Evolutionary conservation across 2,888 invertebrate genomes (phyloP).

Genomic region (Drosophila percnosoma): DNA sequence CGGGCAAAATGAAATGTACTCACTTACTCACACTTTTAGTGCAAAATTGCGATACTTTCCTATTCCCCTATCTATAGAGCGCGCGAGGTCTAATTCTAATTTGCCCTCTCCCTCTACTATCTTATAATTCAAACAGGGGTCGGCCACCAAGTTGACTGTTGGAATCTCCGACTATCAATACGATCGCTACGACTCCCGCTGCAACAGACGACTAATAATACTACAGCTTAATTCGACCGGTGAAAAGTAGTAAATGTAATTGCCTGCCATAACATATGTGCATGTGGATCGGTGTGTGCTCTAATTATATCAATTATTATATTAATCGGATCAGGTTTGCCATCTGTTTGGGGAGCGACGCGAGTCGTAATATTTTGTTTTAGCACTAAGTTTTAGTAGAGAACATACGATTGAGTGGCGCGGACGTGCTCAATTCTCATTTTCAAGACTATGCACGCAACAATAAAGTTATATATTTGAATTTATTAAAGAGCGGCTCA

Average conservation of each 20-base stretch:
- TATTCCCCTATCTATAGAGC: background rate
- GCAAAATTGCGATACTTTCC: too few species aligned
- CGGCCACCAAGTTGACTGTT: background rate
- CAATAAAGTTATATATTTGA: background rate
- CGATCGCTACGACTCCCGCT: background rate
- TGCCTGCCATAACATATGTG: background rate
- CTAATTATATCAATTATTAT: conserved; percentile 2
- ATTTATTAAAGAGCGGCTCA: background rate
- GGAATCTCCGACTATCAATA: background rate
- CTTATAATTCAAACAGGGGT: background rate
- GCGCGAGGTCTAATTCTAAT: background rate
- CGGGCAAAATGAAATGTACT: too few species aligned
- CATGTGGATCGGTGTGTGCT: background rate
- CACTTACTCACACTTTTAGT: too few species aligned
- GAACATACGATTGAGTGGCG: conserved; percentile 8
- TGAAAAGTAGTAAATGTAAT: too few species aligned
- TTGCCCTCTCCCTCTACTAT: background rate
- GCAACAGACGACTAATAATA: background rate
- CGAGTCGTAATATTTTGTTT: conserved; percentile 21
- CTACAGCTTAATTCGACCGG: too few species aligned
- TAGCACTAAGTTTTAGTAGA: background rate
- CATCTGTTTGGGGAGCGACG: background rate
- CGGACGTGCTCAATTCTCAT: conserved; percentile 2
- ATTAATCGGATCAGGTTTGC: background rate
- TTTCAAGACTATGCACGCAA: background rate